Base-by-base conservation (phyloP, 2,113 vertebrate genomes). In the Ictidomys tridecemlineatus region DNA sequence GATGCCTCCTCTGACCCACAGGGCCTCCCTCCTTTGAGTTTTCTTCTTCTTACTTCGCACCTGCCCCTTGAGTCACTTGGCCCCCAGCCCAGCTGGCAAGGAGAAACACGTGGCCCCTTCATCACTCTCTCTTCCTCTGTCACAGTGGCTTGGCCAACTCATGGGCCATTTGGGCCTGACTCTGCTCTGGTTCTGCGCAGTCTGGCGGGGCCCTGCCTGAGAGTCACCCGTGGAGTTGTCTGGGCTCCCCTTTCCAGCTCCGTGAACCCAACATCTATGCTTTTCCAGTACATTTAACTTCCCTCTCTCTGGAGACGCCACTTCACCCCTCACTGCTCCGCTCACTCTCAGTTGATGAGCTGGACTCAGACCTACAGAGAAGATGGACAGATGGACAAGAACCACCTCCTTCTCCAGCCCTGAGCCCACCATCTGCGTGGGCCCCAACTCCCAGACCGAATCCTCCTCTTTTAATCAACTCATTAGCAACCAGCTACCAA, bases 131-230 rank as follows among this genome's bases (percentile, higher is more conserved):
- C 70, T 88, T 24, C 37, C 51, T 34, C 20, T n/a, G 51, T 30
- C 51, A 56, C 69, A 9, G 12, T 30, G 5, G 9, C 48, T 56
- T 58, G 45, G 65, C 34, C 11, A 37, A 53, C 10, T 45, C 61
- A 34, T 37, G 8, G 53, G 17, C 24, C 70, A 63, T 37, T 37
- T 39, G 24, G 26, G 17, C 16, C 72, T 2, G 30, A 48, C 18
- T 22, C 87, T 89, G 32, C 30, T 30, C 80, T 48, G 51, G 30
- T n/a, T 69, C 30, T 6, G 30, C 13, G 30, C 5, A 12, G 13
- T 45, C 69, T 32, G 6, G n/a, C 0, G 17, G n/a, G 3, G 39
- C 2, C 1, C 10, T 45, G 30, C 16, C 45, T n/a, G 58, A 67
- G 24, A 5, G 58, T 39, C 61, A 3, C 1, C 1, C 5, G 8